Evolutionary conservation across 2,113 vertebrate species (phyloP), one percentile per base, ranked within the genome.

Genomic region (Sclerurus mexicanus): DNA sequence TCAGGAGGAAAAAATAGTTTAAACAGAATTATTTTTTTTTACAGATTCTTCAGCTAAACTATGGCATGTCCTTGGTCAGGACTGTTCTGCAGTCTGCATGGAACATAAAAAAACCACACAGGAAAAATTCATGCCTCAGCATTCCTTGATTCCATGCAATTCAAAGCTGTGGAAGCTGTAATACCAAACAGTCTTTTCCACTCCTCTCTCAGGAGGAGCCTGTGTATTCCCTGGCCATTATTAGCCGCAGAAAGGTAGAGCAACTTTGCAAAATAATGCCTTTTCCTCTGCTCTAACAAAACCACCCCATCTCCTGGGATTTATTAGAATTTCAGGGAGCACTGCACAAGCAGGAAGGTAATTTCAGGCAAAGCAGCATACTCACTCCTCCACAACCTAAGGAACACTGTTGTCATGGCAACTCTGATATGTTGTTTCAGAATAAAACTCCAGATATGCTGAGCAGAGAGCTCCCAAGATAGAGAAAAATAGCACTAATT

Each of bases 361-460:
- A 64, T 68, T 82, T 83, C 60, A 95, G 86, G 53, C 63, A 50
- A 96, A 80, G 17, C 44, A 60, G 72, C n/a, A 37, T 6, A 71
- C 10, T 91, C n/a, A 74, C 15, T 92, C 50, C 68, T 62, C 50
- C 14, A 20, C 7, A 13, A 87, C 66, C 55, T n/a, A 33, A 88
- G 75, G 62, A 90, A 81, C 77, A 39, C 31, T 8, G 82, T 95
- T 84, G 95, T 42, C 90, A 94, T 93, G 85, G 92, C 85, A 95
- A 97, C 92, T 31, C 62, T 23, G 39, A 72, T 5, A 55, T 69
- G 52, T 94, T 52, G 23, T 74, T 87, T 59, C 81, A 72, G 46
- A 84, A 67, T 33, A 77, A 84, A 90, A 86, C 25, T 69, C 53
- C 52, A 53, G 46, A 53, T 59, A 50, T 33, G 80, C 13, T 14